Evolutionary conservation across 2,888 invertebrate genomes (phyloP).

Genomic region (Amphiduros pacificus): DNA sequence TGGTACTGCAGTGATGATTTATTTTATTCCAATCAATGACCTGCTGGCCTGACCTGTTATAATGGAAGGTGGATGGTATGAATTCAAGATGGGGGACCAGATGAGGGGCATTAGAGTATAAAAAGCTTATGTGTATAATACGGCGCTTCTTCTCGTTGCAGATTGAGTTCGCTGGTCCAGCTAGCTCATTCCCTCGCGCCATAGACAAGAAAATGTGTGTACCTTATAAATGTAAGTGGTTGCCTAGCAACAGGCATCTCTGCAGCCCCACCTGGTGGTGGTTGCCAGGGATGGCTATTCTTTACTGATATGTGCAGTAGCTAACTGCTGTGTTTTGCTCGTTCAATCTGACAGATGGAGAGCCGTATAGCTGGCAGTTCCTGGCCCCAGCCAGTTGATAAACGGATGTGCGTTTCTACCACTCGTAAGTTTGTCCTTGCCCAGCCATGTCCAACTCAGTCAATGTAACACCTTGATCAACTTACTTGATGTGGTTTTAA

Average conservation of each 20-base stretch:
- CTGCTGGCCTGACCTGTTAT: too few species aligned
- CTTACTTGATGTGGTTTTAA: too few species aligned
- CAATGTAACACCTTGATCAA: too few species aligned
- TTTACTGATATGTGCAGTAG: background rate
- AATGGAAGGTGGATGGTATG: too few species aligned
- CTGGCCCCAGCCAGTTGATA: constrained; percentile 60
- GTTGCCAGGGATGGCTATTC: background rate
- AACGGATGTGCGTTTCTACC: constrained; percentile 61
- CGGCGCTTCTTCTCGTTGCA: constrained; percentile 38
- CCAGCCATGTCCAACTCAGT: too few species aligned
- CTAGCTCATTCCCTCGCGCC: constrained; percentile 56
- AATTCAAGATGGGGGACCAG: too few species aligned
- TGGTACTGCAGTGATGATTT: too few species aligned
- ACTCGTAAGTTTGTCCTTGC: constrained; percentile 55
- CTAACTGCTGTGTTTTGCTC: constrained; percentile 18
- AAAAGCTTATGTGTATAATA: too few species aligned
- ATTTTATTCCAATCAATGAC: too few species aligned
- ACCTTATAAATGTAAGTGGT: constrained; percentile 56
- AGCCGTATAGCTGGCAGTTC: constrained; percentile 48
- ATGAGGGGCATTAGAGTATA: too few species aligned
- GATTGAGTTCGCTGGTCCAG: constrained; percentile 52
- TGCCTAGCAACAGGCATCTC: background rate
- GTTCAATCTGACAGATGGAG: too few species aligned
- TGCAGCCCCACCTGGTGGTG: too few species aligned
- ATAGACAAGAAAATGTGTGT: constrained; percentile 62